Base-by-base conservation (phyloP, 1,140 invertebrate species). In the Pseudomyrmex concolor region DNA sequence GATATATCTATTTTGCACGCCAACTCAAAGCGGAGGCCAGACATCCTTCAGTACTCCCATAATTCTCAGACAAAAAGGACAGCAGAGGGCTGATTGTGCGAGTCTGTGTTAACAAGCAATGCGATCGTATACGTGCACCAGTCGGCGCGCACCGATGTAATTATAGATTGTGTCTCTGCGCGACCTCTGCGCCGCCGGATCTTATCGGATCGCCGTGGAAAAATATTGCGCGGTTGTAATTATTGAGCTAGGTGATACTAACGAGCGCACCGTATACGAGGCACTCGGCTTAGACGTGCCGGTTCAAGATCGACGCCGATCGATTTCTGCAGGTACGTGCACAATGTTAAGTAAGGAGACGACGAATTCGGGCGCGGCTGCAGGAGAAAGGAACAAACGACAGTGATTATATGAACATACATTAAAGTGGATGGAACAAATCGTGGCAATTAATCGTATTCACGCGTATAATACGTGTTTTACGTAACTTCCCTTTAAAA, bases 131-230 rank as follows among this genome's bases (percentile, higher is more conserved):
- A 62, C 17, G 71, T 82, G 82, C 76, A 85, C 88, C 78, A 82
- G 83, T 86, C 81, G 82, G 82, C 82, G 82, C 82, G 84, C 86
- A 74, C 86, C 90, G 92, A 93, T 93, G 92, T 91, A 93, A 93
- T 93, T 93, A 93, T 93, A 93, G 92, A 93, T 93, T 93, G 63
- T 92, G 93, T 93, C 92, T 91, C 89, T 90, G 91, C 68, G 87
- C 87, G 90, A 92, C 92, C 92, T 88, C 83, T 90, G 91, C 77
- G 85, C 90, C 86, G 71, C 90, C 86, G 71, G 84, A 87, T 84
- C 86, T 92, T 93, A 92, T 93, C 92, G 77, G 66, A 60, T 54
- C 50, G 86, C 87, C 73, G 89, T 77, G 83, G 55, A 91, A 91
- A 91, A 90, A 86, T 86, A 74, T 73, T 68, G 88, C 67, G n/a